Conservation (phyloP, 2,888 invertebrate genomes). For the Stenodera caucasica region DNA sequence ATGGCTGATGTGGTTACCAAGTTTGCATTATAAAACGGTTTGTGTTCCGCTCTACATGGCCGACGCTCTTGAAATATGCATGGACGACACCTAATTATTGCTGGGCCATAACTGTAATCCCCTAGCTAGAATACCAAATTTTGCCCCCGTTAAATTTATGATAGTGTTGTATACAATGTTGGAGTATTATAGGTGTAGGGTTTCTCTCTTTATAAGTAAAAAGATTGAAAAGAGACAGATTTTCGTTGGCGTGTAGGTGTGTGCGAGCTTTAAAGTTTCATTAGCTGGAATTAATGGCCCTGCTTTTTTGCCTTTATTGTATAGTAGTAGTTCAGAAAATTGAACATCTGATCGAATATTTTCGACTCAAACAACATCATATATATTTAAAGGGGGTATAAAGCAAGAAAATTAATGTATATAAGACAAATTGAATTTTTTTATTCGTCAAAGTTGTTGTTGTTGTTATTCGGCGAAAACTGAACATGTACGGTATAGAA, state of each 20-base stretch:
- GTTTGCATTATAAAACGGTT: constrained; percentile 29
- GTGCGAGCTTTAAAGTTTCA: constrained; percentile 36
- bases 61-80: constrained; percentile 43
- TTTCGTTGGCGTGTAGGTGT: constrained; percentile 7
- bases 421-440: constrained; percentile 8
- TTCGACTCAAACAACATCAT: background rate
- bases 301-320: constrained; percentile 16
- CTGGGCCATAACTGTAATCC: constrained; percentile 44
- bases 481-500: constrained; percentile 26
- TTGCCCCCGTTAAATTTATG: constrained; percentile 39
- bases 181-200: constrained; percentile 6
- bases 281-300: constrained; percentile 35
- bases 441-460: background rate
- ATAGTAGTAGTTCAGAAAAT: constrained; percentile 14
- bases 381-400: background rate
- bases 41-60: constrained; percentile 30
- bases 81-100: constrained; percentile 46
- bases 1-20: constrained; percentile 5
- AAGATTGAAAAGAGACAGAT: background rate
- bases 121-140: constrained; percentile 43
- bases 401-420: background rate
- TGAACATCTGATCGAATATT: constrained; percentile 17
- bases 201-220: constrained; percentile 17
- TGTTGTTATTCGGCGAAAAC: background rate
- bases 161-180: constrained; percentile 29